These are phyloP conservation scores for Mya arenaria DNA, from an alignment of 1,140 invertebrate genomes.

Conservation along the genomic window DNA sequence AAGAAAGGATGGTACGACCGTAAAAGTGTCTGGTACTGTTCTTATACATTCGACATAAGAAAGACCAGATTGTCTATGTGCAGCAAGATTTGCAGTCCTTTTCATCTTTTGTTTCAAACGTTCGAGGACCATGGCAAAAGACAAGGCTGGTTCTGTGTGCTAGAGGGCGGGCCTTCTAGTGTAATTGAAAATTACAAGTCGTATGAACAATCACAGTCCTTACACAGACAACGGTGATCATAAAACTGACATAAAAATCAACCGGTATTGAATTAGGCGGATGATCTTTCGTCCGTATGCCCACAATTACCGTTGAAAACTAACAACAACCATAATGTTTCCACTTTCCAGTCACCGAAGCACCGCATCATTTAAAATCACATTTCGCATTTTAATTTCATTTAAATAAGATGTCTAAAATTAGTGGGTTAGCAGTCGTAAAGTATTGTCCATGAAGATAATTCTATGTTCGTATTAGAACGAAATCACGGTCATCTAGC, in stretches of 20 bases:
- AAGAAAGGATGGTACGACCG: too few species aligned
- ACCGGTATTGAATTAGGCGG: conserved; percentile 47
- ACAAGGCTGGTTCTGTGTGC: too few species aligned
- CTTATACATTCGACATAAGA: too few species aligned
- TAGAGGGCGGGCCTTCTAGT: neutral
- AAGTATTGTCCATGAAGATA: conserved; percentile 35
- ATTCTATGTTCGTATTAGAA: conserved; percentile 16
- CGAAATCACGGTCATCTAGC: conserved; percentile 5
- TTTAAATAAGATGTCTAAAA: conserved; percentile 57
- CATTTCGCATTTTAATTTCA: conserved; percentile 47
- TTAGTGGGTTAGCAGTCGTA: conserved; percentile 38
- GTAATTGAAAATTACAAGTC: conserved; percentile 56
- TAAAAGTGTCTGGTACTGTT: too few species aligned
- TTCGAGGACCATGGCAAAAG: too few species aligned
- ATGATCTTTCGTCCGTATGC: neutral
- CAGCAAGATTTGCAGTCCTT: too few species aligned
- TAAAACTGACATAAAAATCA: conserved; percentile 50
- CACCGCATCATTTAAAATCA: conserved; percentile 45
- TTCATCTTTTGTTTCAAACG: too few species aligned
- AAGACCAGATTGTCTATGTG: too few species aligned
- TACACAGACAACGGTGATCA: conserved; percentile 27
- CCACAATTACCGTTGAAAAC: conserved; percentile 24
- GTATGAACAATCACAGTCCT: conserved; percentile 24
- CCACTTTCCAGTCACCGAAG: conserved; percentile 2
- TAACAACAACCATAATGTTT: conserved; percentile 18